Percentiles rank a stretch among this genome's conserved stretches.
phyloP scores from a whole-genome alignment of 2,113 vertebrate species.

The Acrocephalus arundinaceus region DNA sequence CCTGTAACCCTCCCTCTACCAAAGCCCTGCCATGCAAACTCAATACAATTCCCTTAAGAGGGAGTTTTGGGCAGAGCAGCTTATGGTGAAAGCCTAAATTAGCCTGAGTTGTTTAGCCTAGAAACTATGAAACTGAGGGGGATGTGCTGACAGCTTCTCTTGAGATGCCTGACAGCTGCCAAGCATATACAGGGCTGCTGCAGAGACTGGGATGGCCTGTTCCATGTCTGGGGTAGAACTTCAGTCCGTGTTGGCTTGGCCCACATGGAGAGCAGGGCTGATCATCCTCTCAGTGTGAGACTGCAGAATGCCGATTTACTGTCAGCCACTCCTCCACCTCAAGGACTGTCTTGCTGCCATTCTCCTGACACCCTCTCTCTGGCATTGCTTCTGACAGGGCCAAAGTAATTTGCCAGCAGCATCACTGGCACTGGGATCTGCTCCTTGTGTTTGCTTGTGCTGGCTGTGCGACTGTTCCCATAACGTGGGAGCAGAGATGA shows the following conservation, averaged over 20 bases:
- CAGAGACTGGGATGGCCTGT: neutral
- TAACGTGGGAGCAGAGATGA: neutral
- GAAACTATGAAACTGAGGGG: neutral
- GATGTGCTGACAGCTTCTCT: constrained; percentile 7
- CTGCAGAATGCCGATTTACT: neutral
- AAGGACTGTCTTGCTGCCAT: neutral
- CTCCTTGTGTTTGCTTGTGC: neutral
- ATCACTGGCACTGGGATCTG: neutral
- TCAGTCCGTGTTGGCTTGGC: neutral
- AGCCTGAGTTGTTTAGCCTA: constrained; percentile 10
- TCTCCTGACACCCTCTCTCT: neutral
- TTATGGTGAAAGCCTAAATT: neutral
- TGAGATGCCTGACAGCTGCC: neutral
- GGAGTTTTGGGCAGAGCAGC: neutral
- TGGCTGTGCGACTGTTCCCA: neutral
- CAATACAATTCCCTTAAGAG: neutral
- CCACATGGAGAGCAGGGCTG: too few relatives aligned
- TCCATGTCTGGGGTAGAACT: neutral
- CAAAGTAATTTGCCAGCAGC: neutral
- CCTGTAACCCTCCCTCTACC: neutral
- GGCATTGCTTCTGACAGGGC: neutral
- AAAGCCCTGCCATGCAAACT: neutral
- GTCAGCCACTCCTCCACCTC: neutral
- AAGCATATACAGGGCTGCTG: neutral
- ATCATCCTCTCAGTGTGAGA: accelerated